Evolutionary conservation across 2,113 vertebrate species (phyloP), one percentile per base, ranked within the genome.

Genomic region (Neogobius melanostomus): DNA sequence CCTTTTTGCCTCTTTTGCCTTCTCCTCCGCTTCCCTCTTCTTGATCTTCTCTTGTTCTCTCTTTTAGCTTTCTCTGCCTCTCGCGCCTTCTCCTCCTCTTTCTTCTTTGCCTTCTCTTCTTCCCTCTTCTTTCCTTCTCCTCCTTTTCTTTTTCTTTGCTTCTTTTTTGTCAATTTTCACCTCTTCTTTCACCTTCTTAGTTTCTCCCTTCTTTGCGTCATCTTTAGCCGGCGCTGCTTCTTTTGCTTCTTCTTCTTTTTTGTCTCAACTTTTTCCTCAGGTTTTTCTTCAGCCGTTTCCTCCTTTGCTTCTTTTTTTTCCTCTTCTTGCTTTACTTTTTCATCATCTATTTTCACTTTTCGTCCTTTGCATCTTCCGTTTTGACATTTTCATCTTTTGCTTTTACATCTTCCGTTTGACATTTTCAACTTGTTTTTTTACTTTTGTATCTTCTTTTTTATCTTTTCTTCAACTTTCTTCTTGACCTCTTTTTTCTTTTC

Each of bases 401-500:
- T 21, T 79, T 68, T 36, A 62, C 63, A 11, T 75, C 72, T 5
- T 76, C 75, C 47, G 71, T 76, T 74, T 47, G 57, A 68, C 81
- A 46, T 61, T 57, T 51, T 61, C 64, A 47, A 79, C 69, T 28
- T 78, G 75, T 7, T 11, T 53, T 60, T 82, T 82, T 15, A 80
- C 66, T 42, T 75, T 82, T n/a, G 59, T 53, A 28, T 80, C 76
- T 14, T 76, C 45, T 50, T 80, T 65, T 77, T 82, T 63, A 71
- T 62, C 43, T 74, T 77, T n/a, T 74, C 57, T 42, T 71, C 74
- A 16, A 61, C 64, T 82, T 82, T 84, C 51, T 85, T 85, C 64
- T 86, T 82, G 17, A 68, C 72, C 15, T 83, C 82, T 81, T 86
- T 86, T 72, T 86, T 84, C 80, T 81, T 85, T 85, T 86, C 75